Base-by-base conservation (phyloP, 1,140 invertebrate species). In the Zophobas atratus region DNA sequence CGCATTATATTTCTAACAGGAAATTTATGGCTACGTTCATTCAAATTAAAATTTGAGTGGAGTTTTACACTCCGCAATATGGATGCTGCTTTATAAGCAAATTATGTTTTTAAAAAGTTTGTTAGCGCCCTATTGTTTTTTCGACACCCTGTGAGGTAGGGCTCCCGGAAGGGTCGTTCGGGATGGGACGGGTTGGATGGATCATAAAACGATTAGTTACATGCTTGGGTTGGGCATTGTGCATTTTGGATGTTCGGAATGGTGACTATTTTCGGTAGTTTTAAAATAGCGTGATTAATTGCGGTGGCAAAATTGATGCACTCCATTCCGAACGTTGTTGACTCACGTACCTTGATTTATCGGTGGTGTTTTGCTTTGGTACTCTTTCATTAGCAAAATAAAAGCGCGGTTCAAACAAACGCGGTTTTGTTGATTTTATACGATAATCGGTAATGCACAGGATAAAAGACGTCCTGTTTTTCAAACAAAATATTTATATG, bases 41-140 rank as follows among this genome's bases (percentile, higher is more conserved):
- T 82, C 81, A 82, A 82, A 82, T 82, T 82, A 82, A 82, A 82
- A 82, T 82, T 82, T 82, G 81, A 82, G 81, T 82, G 80, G 77
- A 81, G 76, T 80, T 78, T 78, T 76, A 79, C 76, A 74, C 71
- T 60, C 70, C 56, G 76, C 79, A 79, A 78, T 78, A 80, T 78
- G 79, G 79, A 73, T 70, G 48, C 70, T 43, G 75, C 75, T 79
- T 72, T 34, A 72, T 74, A 57, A 81, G 75, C 71, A 81, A 81
- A 81, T 81, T 81, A 81, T 77, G 53, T 79, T 79, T 78, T 56
- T 63, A 78, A 77, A 77, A 79, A 81, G 77, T 81, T 81, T 79
- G 77, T 79, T 81, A 81, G 79, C 56, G 71, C 38, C 51, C 60
- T 76, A 79, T 79, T 79, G 77, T 79, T 79, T 75, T 76, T 67